phyloP scores from a whole-genome alignment of 2,888 invertebrate genomes.

The Xestia sexstrigata region DNA sequence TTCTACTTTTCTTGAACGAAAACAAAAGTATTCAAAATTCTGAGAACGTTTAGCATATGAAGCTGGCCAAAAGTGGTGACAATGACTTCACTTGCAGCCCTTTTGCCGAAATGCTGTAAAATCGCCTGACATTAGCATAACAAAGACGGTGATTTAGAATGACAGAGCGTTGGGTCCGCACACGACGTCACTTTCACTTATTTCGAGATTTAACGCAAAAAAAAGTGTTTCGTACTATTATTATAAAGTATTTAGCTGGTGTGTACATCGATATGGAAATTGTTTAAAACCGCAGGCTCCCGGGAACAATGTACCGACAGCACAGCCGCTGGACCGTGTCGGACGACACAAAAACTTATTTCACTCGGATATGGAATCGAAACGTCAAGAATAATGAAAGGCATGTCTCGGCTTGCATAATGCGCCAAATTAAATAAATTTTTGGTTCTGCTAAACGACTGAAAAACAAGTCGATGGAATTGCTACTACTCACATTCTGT shows the following conservation, averaged over 20 bases:
- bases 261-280: conserved; percentile 79
- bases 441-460: conserved; percentile 81
- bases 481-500: conserved; percentile 57
- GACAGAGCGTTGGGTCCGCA: conserved; percentile 79
- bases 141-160: conserved; percentile 86
- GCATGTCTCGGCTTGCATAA: conserved; percentile 84
- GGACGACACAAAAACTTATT: conserved; percentile 87
- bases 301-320: conserved; percentile 81
- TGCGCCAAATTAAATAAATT: conserved; percentile 87
- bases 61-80: conserved; percentile 75
- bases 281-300: conserved; percentile 84
- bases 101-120: conserved; percentile 86
- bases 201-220: conserved; percentile 72
- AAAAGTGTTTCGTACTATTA: conserved; percentile 71
- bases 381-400: conserved; percentile 84
- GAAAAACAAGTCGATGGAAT: conserved; percentile 74
- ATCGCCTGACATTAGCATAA: conserved; percentile 87
- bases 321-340: conserved; percentile 82
- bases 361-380: conserved; percentile 86
- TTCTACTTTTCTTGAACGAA: conserved; percentile 62
- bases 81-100: conserved; percentile 79
- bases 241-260: conserved; percentile 78
- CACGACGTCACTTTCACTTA: conserved; percentile 87
- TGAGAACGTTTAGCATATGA: conserved; percentile 83
- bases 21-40: conserved; percentile 75